Conservation (phyloP, 2,113 vertebrate species). For the Acanthochromis polyacanthus region DNA sequence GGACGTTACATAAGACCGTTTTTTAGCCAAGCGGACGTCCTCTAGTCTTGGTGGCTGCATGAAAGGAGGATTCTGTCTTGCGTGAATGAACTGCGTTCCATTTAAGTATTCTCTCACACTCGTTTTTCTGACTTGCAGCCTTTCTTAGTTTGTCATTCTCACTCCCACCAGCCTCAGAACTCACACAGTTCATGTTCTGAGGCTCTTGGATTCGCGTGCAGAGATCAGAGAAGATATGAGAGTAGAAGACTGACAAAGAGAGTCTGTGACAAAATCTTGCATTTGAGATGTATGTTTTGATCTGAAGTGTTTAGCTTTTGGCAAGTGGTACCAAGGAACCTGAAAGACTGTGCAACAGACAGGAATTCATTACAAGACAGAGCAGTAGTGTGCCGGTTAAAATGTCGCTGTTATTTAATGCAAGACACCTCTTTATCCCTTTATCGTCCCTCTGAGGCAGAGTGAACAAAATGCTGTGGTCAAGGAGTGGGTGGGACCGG, state of each 20-base stretch:
- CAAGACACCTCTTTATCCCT: slow-evolving; percentile 41
- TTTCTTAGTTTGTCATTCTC: slow-evolving; percentile 15
- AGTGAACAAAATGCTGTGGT: slow-evolving; percentile 40
- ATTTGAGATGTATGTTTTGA: slow-evolving; percentile 10
- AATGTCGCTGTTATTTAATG: slow-evolving; percentile 35
- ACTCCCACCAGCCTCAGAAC: slow-evolving; percentile 28
- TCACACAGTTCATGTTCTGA: slow-evolving; percentile 3
- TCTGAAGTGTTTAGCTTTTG: slow-evolving; percentile 22
- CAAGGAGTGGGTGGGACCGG: slow-evolving; percentile 4
- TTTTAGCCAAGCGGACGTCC: slow-evolving; percentile 34
- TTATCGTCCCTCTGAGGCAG: slow-evolving; percentile 9
- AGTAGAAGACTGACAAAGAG: slow-evolving; percentile 7
- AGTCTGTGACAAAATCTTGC: background rate
- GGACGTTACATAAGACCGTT: slow-evolving; percentile 64
- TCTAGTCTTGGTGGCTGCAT: slow-evolving; percentile 36
- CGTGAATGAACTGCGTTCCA: slow-evolving; percentile 52
- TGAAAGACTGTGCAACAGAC: slow-evolving; percentile 30
- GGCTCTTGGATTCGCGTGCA: background rate
- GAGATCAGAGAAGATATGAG: slow-evolving; percentile 10
- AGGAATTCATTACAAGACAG: slow-evolving; percentile 54
- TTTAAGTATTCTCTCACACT: slow-evolving; percentile 46
- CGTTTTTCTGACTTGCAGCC: slow-evolving; percentile 26
- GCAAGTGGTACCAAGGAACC: slow-evolving; percentile 3
- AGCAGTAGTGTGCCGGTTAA: slow-evolving; percentile 40
- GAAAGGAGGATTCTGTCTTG: slow-evolving; percentile 59